Evolutionary conservation across 2,797 vertebrate species (phyloP).

Genomic region (Gymnopithys bicolor): DNA sequence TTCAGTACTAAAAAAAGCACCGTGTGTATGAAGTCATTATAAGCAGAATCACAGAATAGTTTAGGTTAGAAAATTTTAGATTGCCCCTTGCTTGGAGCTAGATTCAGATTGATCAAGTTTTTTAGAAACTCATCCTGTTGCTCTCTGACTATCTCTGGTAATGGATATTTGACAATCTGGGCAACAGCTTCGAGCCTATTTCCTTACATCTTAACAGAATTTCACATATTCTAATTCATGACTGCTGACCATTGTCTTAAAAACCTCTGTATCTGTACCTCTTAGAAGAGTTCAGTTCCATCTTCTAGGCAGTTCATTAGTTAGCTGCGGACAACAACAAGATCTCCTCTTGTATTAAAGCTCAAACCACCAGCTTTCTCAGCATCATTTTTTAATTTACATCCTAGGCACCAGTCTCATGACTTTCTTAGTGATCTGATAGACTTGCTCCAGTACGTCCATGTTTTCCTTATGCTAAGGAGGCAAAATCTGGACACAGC

Average conservation of each 20-base stretch:
- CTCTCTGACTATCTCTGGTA: not conserved
- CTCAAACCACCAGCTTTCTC: accelerated
- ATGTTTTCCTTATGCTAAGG: not conserved
- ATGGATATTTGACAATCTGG: not conserved
- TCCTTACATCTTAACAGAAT: not conserved
- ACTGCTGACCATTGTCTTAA: not conserved
- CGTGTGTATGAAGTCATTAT: not conserved
- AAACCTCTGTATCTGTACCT: not conserved
- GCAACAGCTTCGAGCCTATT: not conserved
- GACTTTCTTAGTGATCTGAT: not conserved
- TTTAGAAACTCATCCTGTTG: not conserved
- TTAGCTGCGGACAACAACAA: not conserved
- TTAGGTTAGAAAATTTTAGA: not conserved
- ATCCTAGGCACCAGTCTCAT: not conserved
- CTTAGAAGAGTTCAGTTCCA: not conserved
- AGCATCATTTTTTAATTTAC: not conserved
- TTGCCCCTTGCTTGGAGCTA: not conserved
- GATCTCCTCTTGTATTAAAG: not conserved
- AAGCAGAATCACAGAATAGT: not conserved
- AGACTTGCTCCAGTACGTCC: not conserved
- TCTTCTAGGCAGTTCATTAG: not conserved
- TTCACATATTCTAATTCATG: not conserved
- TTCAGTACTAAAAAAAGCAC: not conserved
- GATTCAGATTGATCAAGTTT: not conserved
- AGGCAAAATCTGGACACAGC: not conserved